phyloP scores from a whole-genome alignment of 2,113 vertebrate species.

The Etheostoma cragini region DNA sequence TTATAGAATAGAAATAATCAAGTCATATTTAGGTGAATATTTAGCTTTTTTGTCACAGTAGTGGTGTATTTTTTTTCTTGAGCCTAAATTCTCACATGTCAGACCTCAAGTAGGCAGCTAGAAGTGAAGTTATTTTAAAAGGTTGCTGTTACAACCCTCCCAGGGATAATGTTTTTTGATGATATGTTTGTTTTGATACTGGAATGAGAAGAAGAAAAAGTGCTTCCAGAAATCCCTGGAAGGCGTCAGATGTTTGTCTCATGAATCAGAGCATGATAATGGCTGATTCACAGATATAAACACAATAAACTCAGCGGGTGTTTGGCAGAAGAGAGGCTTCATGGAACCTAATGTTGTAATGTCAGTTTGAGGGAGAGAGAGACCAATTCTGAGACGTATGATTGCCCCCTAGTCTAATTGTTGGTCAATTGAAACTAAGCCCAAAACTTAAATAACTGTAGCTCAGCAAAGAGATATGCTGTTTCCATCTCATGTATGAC shows the following conservation, averaged over 20 bases:
- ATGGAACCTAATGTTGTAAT: neutral
- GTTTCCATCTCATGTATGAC: neutral
- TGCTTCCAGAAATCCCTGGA: slow-evolving; percentile 10
- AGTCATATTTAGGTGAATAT: too few relatives aligned
- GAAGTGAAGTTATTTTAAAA: neutral
- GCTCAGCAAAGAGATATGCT: slow-evolving; percentile 22
- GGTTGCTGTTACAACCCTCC: neutral
- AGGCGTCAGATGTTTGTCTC: slow-evolving; percentile 16
- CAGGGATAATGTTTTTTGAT: slow-evolving; percentile 7
- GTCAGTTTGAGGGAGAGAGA: neutral
- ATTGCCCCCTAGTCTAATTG: neutral
- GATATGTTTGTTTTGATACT: neutral
- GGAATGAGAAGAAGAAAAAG: slow-evolving; percentile 14
- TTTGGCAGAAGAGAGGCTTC: neutral
- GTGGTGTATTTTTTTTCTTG: neutral
- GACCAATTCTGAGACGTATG: neutral
- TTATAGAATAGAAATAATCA: neutral
- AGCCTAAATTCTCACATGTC: slow-evolving; percentile 11
- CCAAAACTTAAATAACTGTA: slow-evolving; percentile 6
- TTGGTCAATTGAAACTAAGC: neutral
- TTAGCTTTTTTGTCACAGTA: neutral
- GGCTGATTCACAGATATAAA: neutral
- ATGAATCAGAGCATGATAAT: slow-evolving; percentile 14
- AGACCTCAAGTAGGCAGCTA: neutral
- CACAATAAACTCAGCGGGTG: slow-evolving; percentile 14